Evolutionary conservation across 2,888 invertebrate genomes (phyloP).

Genomic region (Drosophila histrio): DNA sequence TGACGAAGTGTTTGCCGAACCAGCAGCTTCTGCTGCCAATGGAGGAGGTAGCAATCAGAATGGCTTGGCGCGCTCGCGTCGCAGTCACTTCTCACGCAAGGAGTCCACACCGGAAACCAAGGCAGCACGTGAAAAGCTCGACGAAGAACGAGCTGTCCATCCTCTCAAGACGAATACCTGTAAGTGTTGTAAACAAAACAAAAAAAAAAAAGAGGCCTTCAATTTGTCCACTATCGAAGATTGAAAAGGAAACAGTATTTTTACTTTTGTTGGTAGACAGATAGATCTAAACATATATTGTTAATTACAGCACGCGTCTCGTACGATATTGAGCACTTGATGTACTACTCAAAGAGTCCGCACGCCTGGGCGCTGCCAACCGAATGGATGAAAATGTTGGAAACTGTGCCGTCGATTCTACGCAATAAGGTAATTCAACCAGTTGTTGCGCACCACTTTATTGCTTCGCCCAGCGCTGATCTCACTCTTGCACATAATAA

Average conservation of each 20-base stretch:
- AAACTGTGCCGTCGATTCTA: conserved; percentile 82
- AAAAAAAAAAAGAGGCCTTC: not conserved
- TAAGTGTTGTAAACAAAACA: conserved; percentile 43
- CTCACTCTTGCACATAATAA: conserved; percentile 57
- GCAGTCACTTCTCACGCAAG: conserved; percentile 84
- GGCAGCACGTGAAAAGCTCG: conserved; percentile 61
- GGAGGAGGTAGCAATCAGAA: conserved; percentile 67
- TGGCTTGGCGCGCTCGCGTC: conserved; percentile 83
- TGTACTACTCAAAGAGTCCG: conserved; percentile 83
- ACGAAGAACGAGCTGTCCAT: conserved; percentile 49
- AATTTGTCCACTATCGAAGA: not conserved
- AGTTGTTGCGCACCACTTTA: conserved; percentile 32
- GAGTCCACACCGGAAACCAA: conserved; percentile 82
- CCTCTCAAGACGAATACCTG: conserved; percentile 64
- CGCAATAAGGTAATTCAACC: conserved; percentile 84
- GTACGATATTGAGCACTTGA: conserved; percentile 83
- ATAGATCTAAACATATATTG: not conserved
- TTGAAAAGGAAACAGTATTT: not conserved
- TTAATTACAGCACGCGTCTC: conserved; percentile 80
- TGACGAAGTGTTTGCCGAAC: conserved; percentile 83
- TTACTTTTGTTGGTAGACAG: not conserved
- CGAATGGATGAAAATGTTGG: conserved; percentile 83
- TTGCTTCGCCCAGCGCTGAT: conserved; percentile 45
- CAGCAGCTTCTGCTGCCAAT: conserved; percentile 49
- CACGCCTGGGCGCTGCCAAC: conserved; percentile 83